Base-by-base conservation (phyloP, 2,113 vertebrate species). In the Labeo rohita region DNA sequence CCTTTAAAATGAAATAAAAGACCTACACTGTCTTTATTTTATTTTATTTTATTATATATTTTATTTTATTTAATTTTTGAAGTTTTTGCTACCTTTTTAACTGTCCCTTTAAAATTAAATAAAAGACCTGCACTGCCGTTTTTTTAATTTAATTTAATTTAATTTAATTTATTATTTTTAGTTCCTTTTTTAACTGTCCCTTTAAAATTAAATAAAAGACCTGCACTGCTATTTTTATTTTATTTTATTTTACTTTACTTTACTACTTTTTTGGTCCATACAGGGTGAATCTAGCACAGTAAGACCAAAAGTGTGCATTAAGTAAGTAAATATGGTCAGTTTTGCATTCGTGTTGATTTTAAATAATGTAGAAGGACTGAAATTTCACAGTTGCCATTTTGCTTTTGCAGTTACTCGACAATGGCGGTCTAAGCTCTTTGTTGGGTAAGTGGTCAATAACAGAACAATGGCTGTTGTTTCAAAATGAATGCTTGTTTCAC, bases 391-490 rank as follows among this genome's bases (percentile, higher is more conserved):
- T 70, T 70, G 63, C 15, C 45, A 15, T 72, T 70, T 72, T 83
- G 10, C 21, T 50, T 70, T 72, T 52, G 49, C 65, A 83, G 34
- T 83, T 50, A 68, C 43, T 21, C 13, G 6, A 21, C 43, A 81
- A 66, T 34, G 23, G 23, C 8, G 15, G 65, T 54, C 49, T 13
- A 21, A 39, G 34, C 65, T 54, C 50, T 39, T 45, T 83, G 81
- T 36, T 70, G 6, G 34, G 16, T 52, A 43, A 49, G 47, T 83
- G 66, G 23, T 43, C 66, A 73, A 83, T 70, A 83, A 50, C n/a
- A 72, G 49, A 83, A 72, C 49, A 83, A 83, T 83, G 16, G 23
- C 47, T 54, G 49, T 36, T 50, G 80, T 72, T 70, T 72, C 18
- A 83, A 34, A 73, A 70, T 54, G 18, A 43, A 83, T 43, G 66